A percentile compares a stretch with the other conserved stretches of the same genome.
These are phyloP conservation scores for Megalonaias nervosa DNA, from an alignment of 1,140 invertebrate genomes.

Conservation along the genomic window DNA sequence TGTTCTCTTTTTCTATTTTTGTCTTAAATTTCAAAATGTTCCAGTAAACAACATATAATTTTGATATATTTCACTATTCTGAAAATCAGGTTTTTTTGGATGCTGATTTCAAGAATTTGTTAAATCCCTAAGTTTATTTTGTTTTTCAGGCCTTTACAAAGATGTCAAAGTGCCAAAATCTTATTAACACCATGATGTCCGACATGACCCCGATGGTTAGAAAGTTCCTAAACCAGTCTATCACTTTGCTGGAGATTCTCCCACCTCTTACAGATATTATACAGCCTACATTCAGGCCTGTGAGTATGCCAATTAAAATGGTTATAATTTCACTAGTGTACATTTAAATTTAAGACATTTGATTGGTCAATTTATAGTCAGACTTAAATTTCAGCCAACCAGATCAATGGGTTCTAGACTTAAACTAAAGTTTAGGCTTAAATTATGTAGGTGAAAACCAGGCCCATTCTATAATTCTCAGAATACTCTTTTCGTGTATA, in stretches of 20 bases:
- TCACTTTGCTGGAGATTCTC: constrained; percentile 81
- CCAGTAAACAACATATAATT: too few relatives aligned
- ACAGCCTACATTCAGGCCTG: constrained; percentile 83
- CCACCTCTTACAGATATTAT: constrained; percentile 84
- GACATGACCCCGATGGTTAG: constrained; percentile 78
- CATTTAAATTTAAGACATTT: not conserved
- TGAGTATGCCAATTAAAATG: constrained; percentile 68
- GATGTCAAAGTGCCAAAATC: constrained; percentile 58
- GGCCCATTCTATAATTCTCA: not conserved
- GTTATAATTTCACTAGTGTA: not conserved
- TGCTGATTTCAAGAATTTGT: too few relatives aligned
- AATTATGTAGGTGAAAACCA: not conserved
- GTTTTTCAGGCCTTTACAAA: constrained; percentile 17
- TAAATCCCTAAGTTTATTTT: too few relatives aligned
- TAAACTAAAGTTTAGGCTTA: not conserved
- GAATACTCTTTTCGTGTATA: not conserved
- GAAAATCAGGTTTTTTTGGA: too few relatives aligned
- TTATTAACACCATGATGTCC: constrained; percentile 75
- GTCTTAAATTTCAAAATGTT: too few relatives aligned
- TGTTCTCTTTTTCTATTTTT: too few relatives aligned
- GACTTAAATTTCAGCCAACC: too few relatives aligned
- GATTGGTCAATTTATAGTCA: too few relatives aligned
- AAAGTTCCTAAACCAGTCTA: constrained; percentile 74
- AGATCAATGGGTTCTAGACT: not conserved
- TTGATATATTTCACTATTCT: too few relatives aligned